phyloP scores from a whole-genome alignment of 2,113 vertebrate species.

The Stomatorhinus ivindoensis region DNA sequence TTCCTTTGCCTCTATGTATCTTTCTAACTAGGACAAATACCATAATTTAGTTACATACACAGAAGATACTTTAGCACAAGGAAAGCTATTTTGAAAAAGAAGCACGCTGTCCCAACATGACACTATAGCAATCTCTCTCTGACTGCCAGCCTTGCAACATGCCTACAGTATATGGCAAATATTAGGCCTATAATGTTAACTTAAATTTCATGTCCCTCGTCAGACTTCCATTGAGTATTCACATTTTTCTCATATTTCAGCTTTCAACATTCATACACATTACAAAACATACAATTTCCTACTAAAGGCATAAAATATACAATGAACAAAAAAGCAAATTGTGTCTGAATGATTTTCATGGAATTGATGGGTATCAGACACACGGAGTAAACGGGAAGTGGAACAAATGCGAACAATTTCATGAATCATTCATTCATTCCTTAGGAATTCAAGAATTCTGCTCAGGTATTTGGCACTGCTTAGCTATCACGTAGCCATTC shows the following conservation, averaged over 20 bases:
- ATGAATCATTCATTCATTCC: background rate
- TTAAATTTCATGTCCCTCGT: background rate
- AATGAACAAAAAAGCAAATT: background rate
- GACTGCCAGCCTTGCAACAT: background rate
- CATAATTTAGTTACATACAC: background rate
- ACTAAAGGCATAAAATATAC: background rate
- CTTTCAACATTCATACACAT: background rate
- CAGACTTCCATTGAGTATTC: background rate
- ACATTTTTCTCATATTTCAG: background rate
- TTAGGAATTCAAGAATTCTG: background rate
- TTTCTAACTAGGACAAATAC: background rate
- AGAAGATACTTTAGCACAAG: background rate
- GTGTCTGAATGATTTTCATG: background rate
- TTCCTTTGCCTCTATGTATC: background rate
- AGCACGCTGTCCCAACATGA: background rate
- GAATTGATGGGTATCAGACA: background rate
- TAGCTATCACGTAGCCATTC: background rate
- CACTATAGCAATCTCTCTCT: background rate
- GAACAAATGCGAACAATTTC: background rate
- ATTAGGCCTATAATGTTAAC: background rate
- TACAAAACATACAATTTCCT: background rate
- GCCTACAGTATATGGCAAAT: background rate
- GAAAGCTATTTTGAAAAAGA: background rate
- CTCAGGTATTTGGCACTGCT: background rate
- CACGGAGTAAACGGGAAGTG: background rate